Evolutionary conservation across 2,888 invertebrate species (phyloP).

Genomic region (Labia minor): DNA sequence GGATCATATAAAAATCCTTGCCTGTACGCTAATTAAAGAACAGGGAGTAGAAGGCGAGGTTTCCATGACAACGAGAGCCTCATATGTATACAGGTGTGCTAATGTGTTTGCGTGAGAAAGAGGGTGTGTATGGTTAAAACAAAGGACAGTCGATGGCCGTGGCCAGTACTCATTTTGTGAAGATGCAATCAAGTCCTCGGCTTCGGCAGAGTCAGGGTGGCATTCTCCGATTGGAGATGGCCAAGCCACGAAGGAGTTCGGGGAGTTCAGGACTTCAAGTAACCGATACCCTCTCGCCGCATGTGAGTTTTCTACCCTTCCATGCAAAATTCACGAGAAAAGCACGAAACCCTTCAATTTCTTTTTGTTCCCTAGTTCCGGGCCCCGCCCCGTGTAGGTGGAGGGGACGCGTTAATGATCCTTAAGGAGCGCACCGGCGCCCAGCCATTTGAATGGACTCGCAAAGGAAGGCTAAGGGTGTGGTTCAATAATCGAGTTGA

Average conservation of each 20-base stretch:
- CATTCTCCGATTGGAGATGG: conserved; percentile 40
- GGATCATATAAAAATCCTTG: neutral
- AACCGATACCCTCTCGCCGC: neutral
- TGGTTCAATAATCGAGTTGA: neutral
- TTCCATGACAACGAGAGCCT: neutral
- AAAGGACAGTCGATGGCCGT: neutral
- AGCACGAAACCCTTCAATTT: neutral
- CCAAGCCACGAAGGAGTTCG: conserved; percentile 40
- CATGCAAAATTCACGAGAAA: neutral
- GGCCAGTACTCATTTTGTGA: neutral
- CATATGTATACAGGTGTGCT: conserved; percentile 13
- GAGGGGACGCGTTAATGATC: conserved; percentile 14
- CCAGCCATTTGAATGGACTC: neutral
- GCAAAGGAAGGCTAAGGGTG: conserved; percentile 17
- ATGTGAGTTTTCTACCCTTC: neutral
- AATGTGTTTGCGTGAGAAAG: conserved; percentile 7
- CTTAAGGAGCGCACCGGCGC: conserved; percentile 13
- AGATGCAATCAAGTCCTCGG: neutral
- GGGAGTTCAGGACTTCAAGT: conserved; percentile 31
- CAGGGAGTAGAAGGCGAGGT: neutral
- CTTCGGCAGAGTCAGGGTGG: conserved; percentile 33
- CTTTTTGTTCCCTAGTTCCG: neutral
- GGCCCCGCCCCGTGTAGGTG: neutral
- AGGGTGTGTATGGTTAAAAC: conserved; percentile 13
- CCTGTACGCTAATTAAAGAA: neutral